Percentiles rank a stretch among this genome's conserved stretches.
phyloP scores from a whole-genome alignment of 2,113 vertebrate species.

The Paramormyrops kingsleyae region DNA sequence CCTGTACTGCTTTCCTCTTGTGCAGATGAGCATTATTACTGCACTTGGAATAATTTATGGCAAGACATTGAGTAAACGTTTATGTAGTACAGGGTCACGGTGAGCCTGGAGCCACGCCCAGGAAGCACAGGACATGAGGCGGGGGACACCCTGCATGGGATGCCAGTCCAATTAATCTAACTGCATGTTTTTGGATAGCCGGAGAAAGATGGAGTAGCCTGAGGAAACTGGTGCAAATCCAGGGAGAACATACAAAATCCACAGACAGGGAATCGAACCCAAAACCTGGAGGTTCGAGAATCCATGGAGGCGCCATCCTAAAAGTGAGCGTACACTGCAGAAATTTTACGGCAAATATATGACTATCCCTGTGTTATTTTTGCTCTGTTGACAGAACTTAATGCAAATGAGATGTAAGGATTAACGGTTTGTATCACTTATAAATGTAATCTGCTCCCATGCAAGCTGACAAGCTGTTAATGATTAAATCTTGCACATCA shows the following conservation, averaged over 20 bases:
- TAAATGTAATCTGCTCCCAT: neutral
- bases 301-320: neutral
- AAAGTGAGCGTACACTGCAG: neutral
- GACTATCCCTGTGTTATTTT: neutral
- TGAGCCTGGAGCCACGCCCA: neutral
- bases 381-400: neutral
- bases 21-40: neutral
- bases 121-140: neutral
- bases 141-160: neutral
- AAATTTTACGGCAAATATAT: neutral
- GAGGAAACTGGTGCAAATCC: neutral
- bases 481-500: neutral
- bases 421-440: neutral
- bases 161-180: neutral
- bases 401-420: neutral
- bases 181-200: neutral
- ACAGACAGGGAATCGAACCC: neutral
- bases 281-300: neutral
- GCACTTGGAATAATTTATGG: neutral
- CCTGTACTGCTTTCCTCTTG: neutral
- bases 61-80: neutral
- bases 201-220: neutral
- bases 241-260: neutral
- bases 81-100: neutral
- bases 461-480: slow-evolving; percentile 1